A percentile compares a stretch with the other conserved stretches of the same genome.
Evolutionary conservation across 2,888 invertebrate genomes (phyloP).

Genomic region (Fragum whitleyi): DNA sequence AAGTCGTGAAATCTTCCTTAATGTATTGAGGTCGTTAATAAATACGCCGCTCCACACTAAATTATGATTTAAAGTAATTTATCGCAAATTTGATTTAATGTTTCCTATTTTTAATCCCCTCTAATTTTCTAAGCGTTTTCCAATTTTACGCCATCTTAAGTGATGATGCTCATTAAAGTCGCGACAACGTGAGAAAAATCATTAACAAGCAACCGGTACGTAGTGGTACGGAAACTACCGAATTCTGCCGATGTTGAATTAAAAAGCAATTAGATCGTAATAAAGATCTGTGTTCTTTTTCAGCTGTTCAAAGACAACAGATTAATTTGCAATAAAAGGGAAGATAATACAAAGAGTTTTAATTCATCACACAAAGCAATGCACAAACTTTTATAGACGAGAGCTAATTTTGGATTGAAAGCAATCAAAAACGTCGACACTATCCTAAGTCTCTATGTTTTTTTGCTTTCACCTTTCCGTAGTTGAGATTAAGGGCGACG

Average conservation of each 20-base stretch:
- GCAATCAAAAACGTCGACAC: too few species aligned
- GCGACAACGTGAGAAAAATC: background rate
- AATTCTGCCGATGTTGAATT: background rate
- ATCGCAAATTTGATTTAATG: constrained; percentile 21
- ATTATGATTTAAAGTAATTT: constrained; percentile 13
- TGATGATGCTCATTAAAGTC: background rate
- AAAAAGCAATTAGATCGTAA: constrained; percentile 7
- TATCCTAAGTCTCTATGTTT: too few species aligned
- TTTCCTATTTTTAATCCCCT: background rate
- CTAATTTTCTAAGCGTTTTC: constrained; percentile 15
- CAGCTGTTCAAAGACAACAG: constrained; percentile 5
- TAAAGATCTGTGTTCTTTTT: constrained; percentile 2
- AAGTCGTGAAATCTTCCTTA: constrained; percentile 8
- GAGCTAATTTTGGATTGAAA: too few species aligned
- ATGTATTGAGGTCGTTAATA: constrained; percentile 19
- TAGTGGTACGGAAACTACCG: constrained; percentile 11
- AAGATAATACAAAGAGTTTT: background rate
- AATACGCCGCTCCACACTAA: background rate
- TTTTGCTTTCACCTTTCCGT: too few species aligned
- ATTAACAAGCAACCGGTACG: background rate
- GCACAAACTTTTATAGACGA: background rate
- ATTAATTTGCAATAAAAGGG: background rate
- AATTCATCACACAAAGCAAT: background rate
- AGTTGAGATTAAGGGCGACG: too few species aligned
- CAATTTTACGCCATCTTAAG: constrained; percentile 27